phyloP scores from a whole-genome alignment of 2,888 invertebrate genomes.

The Reticulitermes lucifugus region DNA sequence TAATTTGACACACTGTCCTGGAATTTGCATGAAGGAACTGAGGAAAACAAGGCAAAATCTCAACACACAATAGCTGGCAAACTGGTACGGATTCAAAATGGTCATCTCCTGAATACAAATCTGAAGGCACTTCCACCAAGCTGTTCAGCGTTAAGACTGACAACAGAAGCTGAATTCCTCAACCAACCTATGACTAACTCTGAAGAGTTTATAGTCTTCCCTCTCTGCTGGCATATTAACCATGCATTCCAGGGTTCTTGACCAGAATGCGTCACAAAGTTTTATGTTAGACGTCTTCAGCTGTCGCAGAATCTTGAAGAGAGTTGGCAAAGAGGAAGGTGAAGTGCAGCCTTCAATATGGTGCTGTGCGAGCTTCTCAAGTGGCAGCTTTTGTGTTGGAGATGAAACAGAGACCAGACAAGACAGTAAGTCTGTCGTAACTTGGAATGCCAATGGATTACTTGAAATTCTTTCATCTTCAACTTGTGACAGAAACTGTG shows the following conservation, averaged over 20 bases:
- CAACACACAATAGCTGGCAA: too few species aligned
- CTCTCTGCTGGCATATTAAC: slow-evolving; percentile 57
- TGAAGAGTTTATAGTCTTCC: slow-evolving; percentile 59
- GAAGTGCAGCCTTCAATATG: slow-evolving; percentile 53
- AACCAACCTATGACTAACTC: slow-evolving; percentile 62
- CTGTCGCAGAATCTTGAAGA: slow-evolving; percentile 64
- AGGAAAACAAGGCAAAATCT: too few species aligned
- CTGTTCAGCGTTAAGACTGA: too few species aligned
- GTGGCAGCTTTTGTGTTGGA: slow-evolving; percentile 63
- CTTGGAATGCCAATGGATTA: slow-evolving; percentile 54
- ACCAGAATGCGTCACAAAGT: slow-evolving; percentile 66
- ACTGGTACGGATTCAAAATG: too few species aligned
- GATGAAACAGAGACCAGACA: slow-evolving; percentile 64
- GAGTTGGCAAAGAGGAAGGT: slow-evolving; percentile 59
- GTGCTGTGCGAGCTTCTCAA: slow-evolving; percentile 60
- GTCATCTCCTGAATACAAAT: too few species aligned
- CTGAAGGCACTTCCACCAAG: too few species aligned
- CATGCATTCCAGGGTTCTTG: slow-evolving; percentile 61
- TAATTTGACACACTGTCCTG: too few species aligned
- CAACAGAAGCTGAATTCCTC: not conserved
- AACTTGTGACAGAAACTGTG: slow-evolving; percentile 60
- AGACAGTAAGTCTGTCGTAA: slow-evolving; percentile 62
- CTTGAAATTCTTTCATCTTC: slow-evolving; percentile 56
- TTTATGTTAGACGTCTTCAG: slow-evolving; percentile 65
- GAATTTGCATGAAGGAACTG: too few species aligned